A percentile compares a stretch with the other conserved stretches of the same genome.
phyloP scores from a whole-genome alignment of 2,888 invertebrate species.

The Leptinotarsa peninsularis region DNA sequence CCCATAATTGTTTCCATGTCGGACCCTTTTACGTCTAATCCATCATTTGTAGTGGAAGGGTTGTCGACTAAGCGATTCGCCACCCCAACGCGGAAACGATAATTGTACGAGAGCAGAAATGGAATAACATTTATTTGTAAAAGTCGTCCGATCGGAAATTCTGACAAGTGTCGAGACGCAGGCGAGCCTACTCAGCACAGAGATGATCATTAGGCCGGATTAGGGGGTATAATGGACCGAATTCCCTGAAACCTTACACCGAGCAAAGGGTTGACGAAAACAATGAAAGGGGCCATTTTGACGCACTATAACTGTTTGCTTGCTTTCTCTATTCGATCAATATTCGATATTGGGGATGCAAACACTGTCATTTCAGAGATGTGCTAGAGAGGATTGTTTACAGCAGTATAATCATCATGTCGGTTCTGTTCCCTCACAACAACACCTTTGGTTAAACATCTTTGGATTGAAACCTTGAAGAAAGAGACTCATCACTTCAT shows the following conservation, averaged over 20 bases:
- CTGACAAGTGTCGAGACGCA: slow-evolving; percentile 48
- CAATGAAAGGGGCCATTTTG: slow-evolving; percentile 53
- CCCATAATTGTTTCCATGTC: slow-evolving; percentile 57
- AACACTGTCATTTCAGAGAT: slow-evolving; percentile 6
- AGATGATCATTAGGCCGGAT: slow-evolving; percentile 50
- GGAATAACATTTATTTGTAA: slow-evolving; percentile 59
- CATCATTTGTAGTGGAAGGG: slow-evolving; percentile 61
- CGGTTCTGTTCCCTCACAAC: too few species aligned
- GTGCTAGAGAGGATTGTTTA: not conserved
- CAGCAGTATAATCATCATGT: too few species aligned
- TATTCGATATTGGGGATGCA: slow-evolving; percentile 13
- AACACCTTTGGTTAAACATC: too few species aligned
- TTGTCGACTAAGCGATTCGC: slow-evolving; percentile 52
- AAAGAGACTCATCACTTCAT: too few species aligned
- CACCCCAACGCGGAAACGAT: slow-evolving; percentile 65
- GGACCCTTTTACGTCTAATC: slow-evolving; percentile 57
- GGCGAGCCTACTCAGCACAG: slow-evolving; percentile 41
- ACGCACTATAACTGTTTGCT: slow-evolving; percentile 50
- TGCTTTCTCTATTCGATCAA: slow-evolving; percentile 33
- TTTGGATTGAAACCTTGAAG: too few species aligned
- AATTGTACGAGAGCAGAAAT: slow-evolving; percentile 60
- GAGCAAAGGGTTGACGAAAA: slow-evolving; percentile 57
- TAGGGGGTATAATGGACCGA: slow-evolving; percentile 45
- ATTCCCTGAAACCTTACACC: slow-evolving; percentile 58
- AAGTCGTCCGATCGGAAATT: slow-evolving; percentile 49